These are phyloP conservation scores for Bothrops jararaca DNA, from an alignment of 2,113 vertebrate genomes.

Conservation along the genomic window DNA sequence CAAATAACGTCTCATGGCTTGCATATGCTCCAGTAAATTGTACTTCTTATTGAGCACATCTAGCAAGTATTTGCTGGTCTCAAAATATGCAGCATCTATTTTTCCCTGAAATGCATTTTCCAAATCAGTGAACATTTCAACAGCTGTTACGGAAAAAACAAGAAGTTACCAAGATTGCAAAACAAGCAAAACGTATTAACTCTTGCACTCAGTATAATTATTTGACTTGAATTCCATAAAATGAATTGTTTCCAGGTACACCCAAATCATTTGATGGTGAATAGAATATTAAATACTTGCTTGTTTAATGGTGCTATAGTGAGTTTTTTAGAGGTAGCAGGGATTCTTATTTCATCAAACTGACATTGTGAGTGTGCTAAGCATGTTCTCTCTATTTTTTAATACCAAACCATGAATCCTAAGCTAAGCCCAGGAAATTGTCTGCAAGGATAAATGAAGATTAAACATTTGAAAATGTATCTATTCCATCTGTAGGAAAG, in stretches of 20 bases:
- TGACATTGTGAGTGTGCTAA: neutral
- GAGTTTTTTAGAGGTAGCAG: neutral
- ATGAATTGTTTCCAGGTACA: neutral
- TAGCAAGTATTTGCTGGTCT: slow-evolving; percentile 94
- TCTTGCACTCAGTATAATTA: neutral
- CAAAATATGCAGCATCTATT: slow-evolving; percentile 93
- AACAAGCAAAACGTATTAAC: neutral
- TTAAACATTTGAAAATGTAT: neutral
- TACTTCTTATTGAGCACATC: slow-evolving; percentile 93
- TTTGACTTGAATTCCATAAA: neutral
- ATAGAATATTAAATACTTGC: neutral
- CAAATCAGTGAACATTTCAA: slow-evolving; percentile 90
- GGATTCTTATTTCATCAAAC: neutral
- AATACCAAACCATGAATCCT: neutral
- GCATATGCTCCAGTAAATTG: slow-evolving; percentile 92
- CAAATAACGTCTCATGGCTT: slow-evolving; percentile 95
- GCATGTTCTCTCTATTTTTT: neutral
- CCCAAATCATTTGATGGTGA: neutral
- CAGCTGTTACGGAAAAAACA: slow-evolving; percentile 66
- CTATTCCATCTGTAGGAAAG: neutral
- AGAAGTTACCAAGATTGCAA: neutral
- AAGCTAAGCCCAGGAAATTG: neutral
- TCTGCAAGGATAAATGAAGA: neutral
- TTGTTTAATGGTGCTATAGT: neutral
- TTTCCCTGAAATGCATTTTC: slow-evolving; percentile 94